Evolutionary conservation across 2,888 invertebrate genomes (phyloP).

Genomic region (Lepeophtheirus nordmannii): DNA sequence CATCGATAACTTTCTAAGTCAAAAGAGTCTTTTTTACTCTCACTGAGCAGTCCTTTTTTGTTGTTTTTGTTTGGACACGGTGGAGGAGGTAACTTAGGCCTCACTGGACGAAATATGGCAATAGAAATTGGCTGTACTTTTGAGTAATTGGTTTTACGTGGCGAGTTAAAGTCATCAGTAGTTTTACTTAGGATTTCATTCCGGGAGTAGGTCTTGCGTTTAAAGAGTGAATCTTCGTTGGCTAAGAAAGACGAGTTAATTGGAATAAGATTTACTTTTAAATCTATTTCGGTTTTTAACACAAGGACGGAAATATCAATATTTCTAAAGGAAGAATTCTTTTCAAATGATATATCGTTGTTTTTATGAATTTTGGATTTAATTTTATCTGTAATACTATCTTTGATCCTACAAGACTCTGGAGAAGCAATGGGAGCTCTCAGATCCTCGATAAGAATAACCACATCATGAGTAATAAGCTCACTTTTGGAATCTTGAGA

Average conservation of each 20-base stretch:
- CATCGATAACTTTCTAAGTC: neutral
- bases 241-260: neutral
- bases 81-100: constrained; percentile 34
- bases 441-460: neutral
- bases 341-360: constrained; percentile 46
- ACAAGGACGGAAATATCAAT: constrained; percentile 61
- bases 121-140: neutral
- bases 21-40: neutral
- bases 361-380: constrained; percentile 32
- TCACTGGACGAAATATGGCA: constrained; percentile 30
- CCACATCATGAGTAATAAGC: no score
- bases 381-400: neutral
- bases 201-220: neutral
- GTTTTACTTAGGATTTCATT: neutral
- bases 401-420: neutral
- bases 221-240: neutral
- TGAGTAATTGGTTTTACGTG: neutral
- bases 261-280: constrained; percentile 30
- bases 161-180: neutral
- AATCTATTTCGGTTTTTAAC: constrained; percentile 49
- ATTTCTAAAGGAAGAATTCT: constrained; percentile 32
- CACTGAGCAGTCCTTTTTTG: neutral
- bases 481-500: no score
- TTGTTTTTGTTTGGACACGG: constrained; percentile 31
- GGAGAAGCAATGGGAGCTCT: constrained; percentile 1